Conservation (phyloP, 1,140 invertebrate species). For the Ostrea edulis region DNA sequence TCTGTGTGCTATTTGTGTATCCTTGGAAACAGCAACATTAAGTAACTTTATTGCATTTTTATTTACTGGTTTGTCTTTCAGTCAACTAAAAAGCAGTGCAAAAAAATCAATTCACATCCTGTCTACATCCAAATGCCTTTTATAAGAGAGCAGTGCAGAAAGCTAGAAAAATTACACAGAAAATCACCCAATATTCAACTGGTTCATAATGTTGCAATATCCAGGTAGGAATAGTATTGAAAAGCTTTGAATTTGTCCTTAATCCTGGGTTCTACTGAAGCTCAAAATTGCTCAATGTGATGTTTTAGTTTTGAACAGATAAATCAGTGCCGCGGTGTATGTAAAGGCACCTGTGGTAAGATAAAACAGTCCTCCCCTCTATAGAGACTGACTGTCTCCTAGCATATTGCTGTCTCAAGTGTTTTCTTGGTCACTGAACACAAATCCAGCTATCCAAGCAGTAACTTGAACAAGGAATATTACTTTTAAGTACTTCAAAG, state of each 20-base stretch:
- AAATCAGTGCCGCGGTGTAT: background rate
- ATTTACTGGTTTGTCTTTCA: conserved; percentile 20
- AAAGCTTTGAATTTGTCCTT: background rate
- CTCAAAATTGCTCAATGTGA: background rate
- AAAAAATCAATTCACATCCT: conserved; percentile 21
- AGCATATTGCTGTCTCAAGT: background rate
- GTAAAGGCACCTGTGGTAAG: background rate
- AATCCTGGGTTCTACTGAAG: conserved; percentile 14
- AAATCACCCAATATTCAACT: background rate
- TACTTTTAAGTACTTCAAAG: conserved; percentile 1
- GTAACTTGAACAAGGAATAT: conserved; percentile 16
- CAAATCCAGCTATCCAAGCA: background rate
- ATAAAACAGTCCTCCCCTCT: background rate
- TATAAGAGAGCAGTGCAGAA: background rate
- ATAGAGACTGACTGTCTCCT: background rate
- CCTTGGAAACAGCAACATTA: conserved; percentile 22
- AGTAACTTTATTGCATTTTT: conserved; percentile 29
- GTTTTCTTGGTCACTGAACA: conserved; percentile 17
- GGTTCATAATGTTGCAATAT: background rate
- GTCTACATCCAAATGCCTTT: background rate
- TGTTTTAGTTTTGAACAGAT: conserved; percentile 2
- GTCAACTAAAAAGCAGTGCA: conserved; percentile 22
- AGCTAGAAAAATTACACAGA: background rate
- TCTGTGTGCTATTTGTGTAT: background rate
- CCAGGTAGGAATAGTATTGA: conserved; percentile 3